Evolutionary conservation across 2,113 vertebrate genomes (phyloP).

Genomic region (Ammodytes marinus): DNA sequence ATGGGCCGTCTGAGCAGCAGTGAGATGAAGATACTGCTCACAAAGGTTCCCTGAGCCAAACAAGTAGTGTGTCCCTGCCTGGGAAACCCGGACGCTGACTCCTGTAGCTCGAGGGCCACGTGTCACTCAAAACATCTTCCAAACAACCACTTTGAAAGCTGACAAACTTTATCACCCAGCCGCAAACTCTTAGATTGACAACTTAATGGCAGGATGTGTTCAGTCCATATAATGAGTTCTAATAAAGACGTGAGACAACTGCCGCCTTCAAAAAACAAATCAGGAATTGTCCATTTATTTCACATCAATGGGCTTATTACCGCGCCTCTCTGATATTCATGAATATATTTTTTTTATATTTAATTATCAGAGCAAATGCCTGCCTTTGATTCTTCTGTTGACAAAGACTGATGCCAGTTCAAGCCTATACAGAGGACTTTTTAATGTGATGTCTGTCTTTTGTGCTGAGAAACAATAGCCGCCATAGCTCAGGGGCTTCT

Average conservation of each 20-base stretch:
- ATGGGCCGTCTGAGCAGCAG: constrained; percentile 71
- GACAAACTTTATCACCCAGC: constrained; percentile 72
- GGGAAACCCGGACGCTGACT: constrained; percentile 73
- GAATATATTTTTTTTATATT: constrained; percentile 68
- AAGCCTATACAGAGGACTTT: constrained; percentile 74
- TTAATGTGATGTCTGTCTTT: constrained; percentile 80
- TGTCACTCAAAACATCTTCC: constrained; percentile 81
- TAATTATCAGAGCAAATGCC: constrained; percentile 66
- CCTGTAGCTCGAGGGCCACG: constrained; percentile 73
- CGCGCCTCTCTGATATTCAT: constrained; percentile 57
- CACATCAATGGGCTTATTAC: constrained; percentile 53
- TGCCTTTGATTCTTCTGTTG: constrained; percentile 74
- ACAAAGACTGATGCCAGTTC: constrained; percentile 83
- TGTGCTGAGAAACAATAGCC: constrained; percentile 82
- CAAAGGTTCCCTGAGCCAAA: constrained; percentile 80
- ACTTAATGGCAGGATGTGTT: constrained; percentile 70
- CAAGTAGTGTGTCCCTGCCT: constrained; percentile 73
- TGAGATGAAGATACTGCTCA: constrained; percentile 81
- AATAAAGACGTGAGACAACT: neutral
- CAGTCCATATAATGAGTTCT: neutral
- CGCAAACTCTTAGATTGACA: constrained; percentile 77
- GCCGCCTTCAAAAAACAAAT: constrained; percentile 52
- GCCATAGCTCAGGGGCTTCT: constrained; percentile 74
- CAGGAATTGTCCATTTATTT: constrained; percentile 54
- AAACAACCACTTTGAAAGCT: constrained; percentile 75